Conservation (phyloP, 1,140 invertebrate species). For the Zaprionus davidi region DNA sequence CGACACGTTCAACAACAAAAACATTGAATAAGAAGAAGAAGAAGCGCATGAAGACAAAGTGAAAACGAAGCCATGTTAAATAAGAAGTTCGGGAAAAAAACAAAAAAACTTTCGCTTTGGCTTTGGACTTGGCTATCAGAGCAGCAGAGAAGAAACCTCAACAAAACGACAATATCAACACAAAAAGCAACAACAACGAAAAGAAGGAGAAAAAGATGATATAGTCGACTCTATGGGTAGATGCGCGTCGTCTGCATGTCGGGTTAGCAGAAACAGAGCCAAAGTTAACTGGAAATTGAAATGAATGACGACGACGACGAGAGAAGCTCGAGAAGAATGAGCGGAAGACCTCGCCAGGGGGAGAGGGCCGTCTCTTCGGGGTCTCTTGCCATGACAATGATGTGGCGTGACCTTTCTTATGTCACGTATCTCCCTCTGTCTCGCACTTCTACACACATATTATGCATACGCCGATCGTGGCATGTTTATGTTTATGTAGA, state of each 20-base stretch:
- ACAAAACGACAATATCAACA: slow-evolving; percentile 24
- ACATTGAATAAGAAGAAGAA: slow-evolving; percentile 38
- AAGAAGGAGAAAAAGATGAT: neutral
- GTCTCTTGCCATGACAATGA: slow-evolving; percentile 42
- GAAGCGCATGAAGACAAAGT: slow-evolving; percentile 27
- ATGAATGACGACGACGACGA: slow-evolving; percentile 23
- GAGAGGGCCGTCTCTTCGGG: neutral
- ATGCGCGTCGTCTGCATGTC: slow-evolving; percentile 7
- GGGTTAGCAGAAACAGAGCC: slow-evolving; percentile 7
- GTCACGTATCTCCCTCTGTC: slow-evolving; percentile 56
- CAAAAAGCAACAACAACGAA: slow-evolving; percentile 1
- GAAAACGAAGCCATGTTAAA: slow-evolving; percentile 67
- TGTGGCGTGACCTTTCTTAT: slow-evolving; percentile 67
- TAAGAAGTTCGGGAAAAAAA: slow-evolving; percentile 58
- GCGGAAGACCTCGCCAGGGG: neutral
- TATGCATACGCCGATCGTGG: neutral
- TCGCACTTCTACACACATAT: neutral
- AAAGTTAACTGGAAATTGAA: slow-evolving; percentile 46
- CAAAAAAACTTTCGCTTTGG: slow-evolving; percentile 71
- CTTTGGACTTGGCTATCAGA: slow-evolving; percentile 73
- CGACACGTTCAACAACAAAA: slow-evolving; percentile 46
- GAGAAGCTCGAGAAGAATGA: too few species aligned
- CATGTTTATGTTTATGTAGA: neutral
- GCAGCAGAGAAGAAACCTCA: slow-evolving; percentile 29
- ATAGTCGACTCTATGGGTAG: slow-evolving; percentile 4